phyloP scores from a whole-genome alignment of 1,140 invertebrate genomes.

The Batillaria attramentaria region DNA sequence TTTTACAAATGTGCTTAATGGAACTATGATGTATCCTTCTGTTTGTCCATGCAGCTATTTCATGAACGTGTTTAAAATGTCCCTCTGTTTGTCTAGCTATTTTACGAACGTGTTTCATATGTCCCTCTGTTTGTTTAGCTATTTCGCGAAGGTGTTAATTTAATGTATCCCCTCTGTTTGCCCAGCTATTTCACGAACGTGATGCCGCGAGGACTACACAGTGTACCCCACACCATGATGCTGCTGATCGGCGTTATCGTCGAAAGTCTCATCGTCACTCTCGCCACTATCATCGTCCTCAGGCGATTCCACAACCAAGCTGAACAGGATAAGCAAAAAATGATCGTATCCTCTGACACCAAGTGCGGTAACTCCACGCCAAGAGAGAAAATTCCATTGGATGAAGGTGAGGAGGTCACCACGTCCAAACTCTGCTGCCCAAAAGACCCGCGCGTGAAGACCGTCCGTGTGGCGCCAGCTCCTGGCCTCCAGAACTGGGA shows the following conservation, averaged over 20 bases:
- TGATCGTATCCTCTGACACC: no score
- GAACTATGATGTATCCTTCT: no score
- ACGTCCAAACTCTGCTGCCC: neutral
- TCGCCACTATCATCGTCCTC: conserved; percentile 22
- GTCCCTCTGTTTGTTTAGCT: no score
- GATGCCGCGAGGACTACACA: conserved; percentile 64
- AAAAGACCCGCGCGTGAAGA: neutral
- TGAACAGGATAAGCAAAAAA: neutral
- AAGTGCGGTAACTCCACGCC: no score
- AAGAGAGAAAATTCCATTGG: neutral
- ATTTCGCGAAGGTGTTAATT: no score
- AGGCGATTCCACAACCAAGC: conserved; percentile 21
- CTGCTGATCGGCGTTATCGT: conserved; percentile 14
- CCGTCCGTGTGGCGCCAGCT: neutral
- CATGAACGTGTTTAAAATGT: no score
- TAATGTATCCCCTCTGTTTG: neutral
- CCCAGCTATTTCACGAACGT: conserved; percentile 15
- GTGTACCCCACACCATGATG: conserved; percentile 72
- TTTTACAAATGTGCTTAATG: no score
- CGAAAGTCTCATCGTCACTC: conserved; percentile 12
- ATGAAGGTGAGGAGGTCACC: neutral
- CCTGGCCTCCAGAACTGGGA: neutral
- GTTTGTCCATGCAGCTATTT: no score
- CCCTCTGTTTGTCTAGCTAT: no score
- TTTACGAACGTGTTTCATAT: no score